phyloP scores from a whole-genome alignment of 2,888 invertebrate genomes.

The Agrochola lota region DNA sequence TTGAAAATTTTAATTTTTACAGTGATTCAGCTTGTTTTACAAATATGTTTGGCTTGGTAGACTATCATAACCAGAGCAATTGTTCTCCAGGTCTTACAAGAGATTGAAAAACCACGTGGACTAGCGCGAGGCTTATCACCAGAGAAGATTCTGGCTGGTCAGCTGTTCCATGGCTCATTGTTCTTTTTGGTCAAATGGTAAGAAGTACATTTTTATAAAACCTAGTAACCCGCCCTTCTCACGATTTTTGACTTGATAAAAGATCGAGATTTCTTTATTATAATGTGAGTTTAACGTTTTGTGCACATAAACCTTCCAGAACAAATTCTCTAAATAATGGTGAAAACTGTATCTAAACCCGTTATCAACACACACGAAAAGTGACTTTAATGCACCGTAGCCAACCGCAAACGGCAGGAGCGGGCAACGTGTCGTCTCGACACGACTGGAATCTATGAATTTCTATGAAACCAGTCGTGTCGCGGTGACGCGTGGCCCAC shows the following conservation, averaged over 20 bases:
- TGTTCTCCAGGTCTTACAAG: conserved; percentile 79
- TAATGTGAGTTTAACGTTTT: neutral
- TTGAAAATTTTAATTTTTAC: too few species aligned
- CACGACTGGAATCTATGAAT: too few species aligned
- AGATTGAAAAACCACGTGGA: conserved; percentile 92
- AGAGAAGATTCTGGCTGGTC: conserved; percentile 97
- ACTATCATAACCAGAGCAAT: neutral
- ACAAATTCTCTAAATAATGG: neutral
- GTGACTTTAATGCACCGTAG: too few species aligned
- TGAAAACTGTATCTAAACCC: neutral
- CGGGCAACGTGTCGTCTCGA: too few species aligned
- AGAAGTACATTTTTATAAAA: conserved; percentile 60
- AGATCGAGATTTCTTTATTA: neutral
- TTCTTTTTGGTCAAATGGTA: conserved; percentile 98
- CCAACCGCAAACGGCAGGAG: too few species aligned
- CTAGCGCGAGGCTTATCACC: conserved; percentile 95
- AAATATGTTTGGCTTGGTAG: neutral
- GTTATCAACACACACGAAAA: neutral
- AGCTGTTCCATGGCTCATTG: conserved; percentile 96
- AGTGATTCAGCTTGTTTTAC: neutral
- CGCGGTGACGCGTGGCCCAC: too few species aligned
- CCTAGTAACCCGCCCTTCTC: too few species aligned
- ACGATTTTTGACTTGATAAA: too few species aligned
- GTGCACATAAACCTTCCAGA: neutral
- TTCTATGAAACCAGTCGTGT: too few species aligned